These are phyloP conservation scores for Mesaphorura yosii DNA, from an alignment of 1,140 invertebrate species.

Conservation along the genomic window DNA sequence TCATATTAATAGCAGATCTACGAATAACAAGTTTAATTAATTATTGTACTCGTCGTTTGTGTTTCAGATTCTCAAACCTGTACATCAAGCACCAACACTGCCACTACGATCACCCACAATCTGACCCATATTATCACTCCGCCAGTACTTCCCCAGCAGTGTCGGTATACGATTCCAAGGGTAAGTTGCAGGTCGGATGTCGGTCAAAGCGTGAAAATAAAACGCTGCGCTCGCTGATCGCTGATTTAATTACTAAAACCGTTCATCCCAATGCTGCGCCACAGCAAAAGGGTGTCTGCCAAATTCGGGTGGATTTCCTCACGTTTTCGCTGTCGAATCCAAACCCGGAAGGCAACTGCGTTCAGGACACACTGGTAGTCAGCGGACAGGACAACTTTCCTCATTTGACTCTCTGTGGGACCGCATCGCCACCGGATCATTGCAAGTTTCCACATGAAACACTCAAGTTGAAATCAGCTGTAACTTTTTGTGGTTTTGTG, in stretches of 20 bases:
- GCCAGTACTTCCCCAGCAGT: background rate
- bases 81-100: too few species aligned
- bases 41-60: too few species aligned
- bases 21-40: too few species aligned
- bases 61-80: too few species aligned
- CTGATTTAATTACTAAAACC: background rate
- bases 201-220: background rate
- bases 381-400: background rate
- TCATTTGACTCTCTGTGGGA: background rate
- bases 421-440: background rate
- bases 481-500: background rate
- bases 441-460: background rate
- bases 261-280: background rate
- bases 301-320: background rate
- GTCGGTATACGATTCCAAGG: background rate
- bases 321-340: background rate
- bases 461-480: background rate
- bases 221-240: background rate
- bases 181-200: background rate
- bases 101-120: too few species aligned
- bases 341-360: background rate
- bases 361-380: background rate
- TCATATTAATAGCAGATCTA: too few species aligned
- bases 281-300: slow-evolving; percentile 5
- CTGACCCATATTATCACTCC: slow-evolving; percentile 1